These are phyloP conservation scores for Andricus quercusramuli DNA, from an alignment of 2,888 invertebrate species.

Conservation along the genomic window DNA sequence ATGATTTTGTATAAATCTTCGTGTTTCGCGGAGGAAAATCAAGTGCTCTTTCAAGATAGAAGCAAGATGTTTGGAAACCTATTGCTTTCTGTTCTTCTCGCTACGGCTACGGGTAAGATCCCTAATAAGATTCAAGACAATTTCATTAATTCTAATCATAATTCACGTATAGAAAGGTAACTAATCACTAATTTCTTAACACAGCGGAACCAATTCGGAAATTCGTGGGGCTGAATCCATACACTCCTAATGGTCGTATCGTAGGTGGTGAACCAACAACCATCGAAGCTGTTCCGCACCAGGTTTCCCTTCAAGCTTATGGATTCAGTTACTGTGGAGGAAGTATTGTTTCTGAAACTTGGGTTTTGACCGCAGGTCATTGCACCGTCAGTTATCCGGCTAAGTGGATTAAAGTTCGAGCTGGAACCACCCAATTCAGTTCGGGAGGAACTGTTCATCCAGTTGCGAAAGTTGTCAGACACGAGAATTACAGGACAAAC, in stretches of 20 bases:
- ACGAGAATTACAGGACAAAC: constrained; percentile 80
- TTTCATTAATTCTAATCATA: not conserved
- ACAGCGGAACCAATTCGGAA: constrained; percentile 26
- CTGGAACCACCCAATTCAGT: constrained; percentile 76
- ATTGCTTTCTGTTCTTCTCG: constrained; percentile 31
- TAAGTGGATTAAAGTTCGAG: constrained; percentile 73
- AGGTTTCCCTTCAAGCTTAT: constrained; percentile 77
- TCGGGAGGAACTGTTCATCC: constrained; percentile 80
- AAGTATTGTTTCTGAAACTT: constrained; percentile 79
- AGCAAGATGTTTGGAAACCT: constrained; percentile 45
- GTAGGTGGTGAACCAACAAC: constrained; percentile 80
- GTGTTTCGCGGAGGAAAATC: not conserved
- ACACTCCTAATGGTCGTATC: constrained; percentile 74
- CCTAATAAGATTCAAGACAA: not conserved
- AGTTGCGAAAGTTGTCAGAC: constrained; percentile 78
- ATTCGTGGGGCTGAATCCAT: not conserved
- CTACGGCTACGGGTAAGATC: constrained; percentile 36
- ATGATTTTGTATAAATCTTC: not conserved
- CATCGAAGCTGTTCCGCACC: constrained; percentile 79
- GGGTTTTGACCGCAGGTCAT: constrained; percentile 82
- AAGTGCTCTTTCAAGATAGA: not conserved
- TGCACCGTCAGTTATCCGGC: constrained; percentile 77
- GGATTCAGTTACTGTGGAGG: constrained; percentile 82
- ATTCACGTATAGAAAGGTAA: not conserved
- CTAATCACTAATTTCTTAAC: not conserved